Conservation (phyloP, 2,888 invertebrate genomes). For the Philereme transversata region DNA sequence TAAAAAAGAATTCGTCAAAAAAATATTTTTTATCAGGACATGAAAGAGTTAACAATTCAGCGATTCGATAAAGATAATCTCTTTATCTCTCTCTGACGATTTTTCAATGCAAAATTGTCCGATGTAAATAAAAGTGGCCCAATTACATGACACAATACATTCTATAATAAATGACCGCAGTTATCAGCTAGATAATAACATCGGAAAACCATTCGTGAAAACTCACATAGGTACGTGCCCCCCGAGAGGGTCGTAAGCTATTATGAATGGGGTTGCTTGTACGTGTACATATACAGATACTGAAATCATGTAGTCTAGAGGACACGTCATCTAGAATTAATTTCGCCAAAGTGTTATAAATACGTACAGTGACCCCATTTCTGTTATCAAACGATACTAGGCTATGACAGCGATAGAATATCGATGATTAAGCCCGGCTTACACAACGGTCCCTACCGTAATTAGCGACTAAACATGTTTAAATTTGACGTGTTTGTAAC, state of each 20-base stretch:
- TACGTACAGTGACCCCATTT: not conserved
- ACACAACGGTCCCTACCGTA: no score
- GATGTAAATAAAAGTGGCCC: slow-evolving; percentile 28
- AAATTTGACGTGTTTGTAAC: no score
- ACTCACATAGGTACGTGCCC: slow-evolving; percentile 18
- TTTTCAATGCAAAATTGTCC: not conserved
- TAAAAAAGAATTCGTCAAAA: no score
- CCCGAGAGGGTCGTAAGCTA: slow-evolving; percentile 23
- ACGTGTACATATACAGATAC: not conserved
- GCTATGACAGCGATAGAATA: no score
- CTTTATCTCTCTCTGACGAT: no score
- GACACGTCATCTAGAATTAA: not conserved
- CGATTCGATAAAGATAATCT: no score
- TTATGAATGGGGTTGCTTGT: slow-evolving; percentile 9
- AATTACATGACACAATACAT: slow-evolving; percentile 31
- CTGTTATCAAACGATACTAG: no score
- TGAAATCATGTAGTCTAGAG: slow-evolving; percentile 1
- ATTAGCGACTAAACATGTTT: no score
- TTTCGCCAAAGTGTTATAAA: not conserved
- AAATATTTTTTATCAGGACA: no score
- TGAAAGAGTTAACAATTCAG: no score
- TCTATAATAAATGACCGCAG: slow-evolving; percentile 28
- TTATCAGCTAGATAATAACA: slow-evolving; percentile 35
- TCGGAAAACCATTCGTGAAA: slow-evolving; percentile 35
- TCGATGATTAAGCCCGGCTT: no score